Conservation (phyloP, 2,797 vertebrate species). For the Leucoraja ocellata region DNA sequence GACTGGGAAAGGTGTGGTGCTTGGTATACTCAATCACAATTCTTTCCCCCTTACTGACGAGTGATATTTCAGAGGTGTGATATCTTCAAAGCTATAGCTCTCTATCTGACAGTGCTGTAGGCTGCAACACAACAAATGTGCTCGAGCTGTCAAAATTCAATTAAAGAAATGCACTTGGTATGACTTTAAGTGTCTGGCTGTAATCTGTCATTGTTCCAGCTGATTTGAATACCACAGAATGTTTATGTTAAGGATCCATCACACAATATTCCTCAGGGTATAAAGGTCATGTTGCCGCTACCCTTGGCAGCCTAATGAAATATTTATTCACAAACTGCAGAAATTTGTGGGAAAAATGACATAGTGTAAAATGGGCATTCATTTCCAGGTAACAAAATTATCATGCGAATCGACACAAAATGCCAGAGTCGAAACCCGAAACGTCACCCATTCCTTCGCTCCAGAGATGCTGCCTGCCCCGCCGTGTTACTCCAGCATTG, state of each 20-base stretch:
- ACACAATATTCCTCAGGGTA: background rate
- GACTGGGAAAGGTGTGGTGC: background rate
- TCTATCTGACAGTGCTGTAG: background rate
- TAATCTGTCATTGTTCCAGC: background rate
- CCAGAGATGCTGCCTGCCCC: too few relatives aligned
- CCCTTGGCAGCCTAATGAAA: background rate
- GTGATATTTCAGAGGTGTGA: background rate
- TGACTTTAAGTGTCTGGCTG: background rate
- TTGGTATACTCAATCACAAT: background rate
- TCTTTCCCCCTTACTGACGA: background rate
- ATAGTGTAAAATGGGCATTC: background rate
- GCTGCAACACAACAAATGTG: background rate
- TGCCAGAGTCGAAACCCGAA: too few relatives aligned
- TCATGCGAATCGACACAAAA: background rate
- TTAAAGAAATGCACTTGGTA: background rate
- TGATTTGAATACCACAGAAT: background rate
- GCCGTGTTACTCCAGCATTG: too few relatives aligned
- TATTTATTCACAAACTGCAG: background rate
- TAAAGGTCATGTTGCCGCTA: background rate
- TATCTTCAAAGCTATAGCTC: background rate
- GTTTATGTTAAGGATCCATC: background rate
- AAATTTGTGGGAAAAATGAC: background rate
- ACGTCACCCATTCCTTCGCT: too few relatives aligned
- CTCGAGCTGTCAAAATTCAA: background rate
- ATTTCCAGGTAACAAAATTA: background rate